Base-by-base conservation (phyloP, 2,113 vertebrate genomes). In the Myanophis thanlyinensis region DNA sequence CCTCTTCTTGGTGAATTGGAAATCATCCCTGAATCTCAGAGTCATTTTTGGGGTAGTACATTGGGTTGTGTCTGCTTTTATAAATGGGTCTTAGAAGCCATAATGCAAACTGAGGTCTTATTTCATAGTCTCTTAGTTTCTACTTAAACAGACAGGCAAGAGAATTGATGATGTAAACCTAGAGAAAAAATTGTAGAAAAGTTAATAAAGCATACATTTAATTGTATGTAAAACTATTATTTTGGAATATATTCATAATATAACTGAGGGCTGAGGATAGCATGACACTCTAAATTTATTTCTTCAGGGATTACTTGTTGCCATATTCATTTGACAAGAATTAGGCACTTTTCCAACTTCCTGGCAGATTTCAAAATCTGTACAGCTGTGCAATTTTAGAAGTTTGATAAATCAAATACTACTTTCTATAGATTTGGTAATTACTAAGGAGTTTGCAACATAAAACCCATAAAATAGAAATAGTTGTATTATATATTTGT, bases 281-380 rank as follows among this genome's bases (percentile, higher is more conserved):
- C 23, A 85, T 30, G 23, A 54, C n/a, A 73, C 9, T 27, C 23
- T 12, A 51, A 49, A 27, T 52, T 35, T 92, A n/a, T 90, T 86
- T 90, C 0, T 18, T 22, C 49, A 13, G 40, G 90, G 46, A 91
- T 12, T 15, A 89, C 0, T 15, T 93, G 40, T 84, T 89, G 15
- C 40, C 30, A 54, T n/a, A 9, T 84, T 44, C 44, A 88, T 89
- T 84, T 89, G 89, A 56, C 0, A 0, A 47, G 87, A 87, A 89
- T 67, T 93, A 84, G 89, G 8, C 51, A 5, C 4, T 93, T 54
- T 1, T 12, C 91, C 1, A 47, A 27, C 53, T 49, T 91, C 30
- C 91, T 93, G 44, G 52, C 84, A 93, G 91, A 47, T 89, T 86
- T 30, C 56, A 84, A 92, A 52, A 89, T 46, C 23, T 51, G 30